Evolutionary conservation across 2,113 vertebrate species (phyloP).

Genomic region (Myiopsitta monachus): DNA sequence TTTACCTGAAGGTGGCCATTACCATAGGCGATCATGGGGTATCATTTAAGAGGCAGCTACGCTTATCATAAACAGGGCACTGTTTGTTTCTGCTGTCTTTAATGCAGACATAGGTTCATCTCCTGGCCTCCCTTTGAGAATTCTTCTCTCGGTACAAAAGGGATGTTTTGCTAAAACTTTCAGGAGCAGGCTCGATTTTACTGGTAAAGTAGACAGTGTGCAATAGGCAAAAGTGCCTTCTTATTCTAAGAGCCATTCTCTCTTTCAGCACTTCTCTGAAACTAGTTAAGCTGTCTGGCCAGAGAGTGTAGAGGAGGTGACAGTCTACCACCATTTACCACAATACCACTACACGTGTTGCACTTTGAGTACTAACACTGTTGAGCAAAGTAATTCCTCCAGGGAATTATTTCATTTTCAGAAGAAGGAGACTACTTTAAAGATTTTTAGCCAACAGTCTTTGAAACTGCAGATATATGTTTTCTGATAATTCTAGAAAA

Average conservation of each 20-base stretch:
- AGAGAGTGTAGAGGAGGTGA: background rate
- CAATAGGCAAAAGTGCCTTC: background rate
- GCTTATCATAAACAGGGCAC: background rate
- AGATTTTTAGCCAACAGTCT: background rate
- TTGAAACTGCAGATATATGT: background rate
- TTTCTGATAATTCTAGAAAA: background rate
- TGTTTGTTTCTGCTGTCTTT: background rate
- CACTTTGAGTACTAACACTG: background rate
- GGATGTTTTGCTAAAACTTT: background rate
- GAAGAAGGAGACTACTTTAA: background rate
- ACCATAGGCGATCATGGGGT: background rate
- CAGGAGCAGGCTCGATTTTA: background rate
- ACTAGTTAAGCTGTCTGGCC: background rate
- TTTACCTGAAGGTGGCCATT: background rate
- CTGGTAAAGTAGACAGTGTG: background rate
- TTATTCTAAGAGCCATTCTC: background rate
- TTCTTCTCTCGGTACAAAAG: background rate
- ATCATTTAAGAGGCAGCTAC: background rate
- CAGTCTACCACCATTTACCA: background rate
- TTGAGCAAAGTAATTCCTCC: background rate
- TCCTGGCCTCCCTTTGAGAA: background rate
- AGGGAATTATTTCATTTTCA: background rate
- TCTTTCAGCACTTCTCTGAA: background rate
- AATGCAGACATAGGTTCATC: background rate
- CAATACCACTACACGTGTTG: background rate